A percentile compares a stretch with the other conserved stretches of the same genome.
phyloP scores from a whole-genome alignment of 2,113 vertebrate species.

The Sturnira hondurensis region DNA sequence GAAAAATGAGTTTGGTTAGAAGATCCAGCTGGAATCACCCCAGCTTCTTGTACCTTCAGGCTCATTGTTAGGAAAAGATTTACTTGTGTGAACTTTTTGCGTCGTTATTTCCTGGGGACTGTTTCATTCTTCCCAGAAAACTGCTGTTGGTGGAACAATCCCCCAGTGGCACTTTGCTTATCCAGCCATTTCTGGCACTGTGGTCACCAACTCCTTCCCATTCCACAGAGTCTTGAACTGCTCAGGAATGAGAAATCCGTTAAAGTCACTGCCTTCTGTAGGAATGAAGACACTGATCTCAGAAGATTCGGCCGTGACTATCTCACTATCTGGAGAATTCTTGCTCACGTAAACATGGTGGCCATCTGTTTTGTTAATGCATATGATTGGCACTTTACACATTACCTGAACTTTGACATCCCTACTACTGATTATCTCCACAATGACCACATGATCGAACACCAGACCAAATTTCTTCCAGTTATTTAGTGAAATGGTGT shows the following conservation, averaged over 20 bases:
- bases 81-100: conserved; percentile 48
- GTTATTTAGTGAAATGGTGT: conserved; percentile 95
- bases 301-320: conserved; percentile 97
- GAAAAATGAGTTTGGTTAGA: conserved; percentile 46
- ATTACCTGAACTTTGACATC: conserved; percentile 95
- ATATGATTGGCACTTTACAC: conserved; percentile 96
- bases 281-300: conserved; percentile 98
- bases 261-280: conserved; percentile 88
- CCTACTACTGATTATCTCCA: conserved; percentile 89
- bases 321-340: conserved; percentile 90
- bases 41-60: conserved; percentile 61
- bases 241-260: conserved; percentile 93
- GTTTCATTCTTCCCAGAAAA: conserved; percentile 32
- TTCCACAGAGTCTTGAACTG: conserved; percentile 98
- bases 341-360: conserved; percentile 95
- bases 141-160: conserved; percentile 25
- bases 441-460: conserved; percentile 88
- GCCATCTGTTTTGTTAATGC: conserved; percentile 98
- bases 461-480: conserved; percentile 96
- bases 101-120: conserved; percentile 59
- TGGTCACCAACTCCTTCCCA: conserved; percentile 92
- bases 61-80: conserved; percentile 26
- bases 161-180: conserved; percentile 76
- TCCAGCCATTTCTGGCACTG: conserved; percentile 92
- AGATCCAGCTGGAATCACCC: conserved; percentile 16